phyloP scores from a whole-genome alignment of 2,113 vertebrate species.

The Chlorocebus sabaeus region DNA sequence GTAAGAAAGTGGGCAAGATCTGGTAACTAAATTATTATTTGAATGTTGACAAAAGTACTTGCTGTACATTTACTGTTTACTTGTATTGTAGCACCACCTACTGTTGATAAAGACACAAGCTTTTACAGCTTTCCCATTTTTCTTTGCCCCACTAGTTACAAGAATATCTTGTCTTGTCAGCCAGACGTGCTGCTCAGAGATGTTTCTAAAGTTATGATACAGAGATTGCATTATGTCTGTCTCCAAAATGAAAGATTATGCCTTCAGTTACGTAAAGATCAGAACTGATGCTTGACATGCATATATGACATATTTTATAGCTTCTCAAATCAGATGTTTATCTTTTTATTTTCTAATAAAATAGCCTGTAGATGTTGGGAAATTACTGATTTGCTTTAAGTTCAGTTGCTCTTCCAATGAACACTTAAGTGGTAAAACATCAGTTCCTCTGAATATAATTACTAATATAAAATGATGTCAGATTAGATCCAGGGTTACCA shows the following conservation, averaged over 20 bases:
- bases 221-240: background rate
- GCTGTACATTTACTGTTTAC: background rate
- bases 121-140: background rate
- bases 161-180: background rate
- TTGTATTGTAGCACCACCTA: conserved; percentile 82
- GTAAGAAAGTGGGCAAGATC: background rate
- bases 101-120: conserved; percentile 42
- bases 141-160: background rate
- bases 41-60: background rate
- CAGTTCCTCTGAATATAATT: background rate
- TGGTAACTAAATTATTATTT: background rate
- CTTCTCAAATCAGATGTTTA: background rate
- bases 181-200: background rate
- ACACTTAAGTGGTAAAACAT: conserved; percentile 18
- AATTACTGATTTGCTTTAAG: conserved; percentile 12
- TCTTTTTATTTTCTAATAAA: conserved; percentile 18
- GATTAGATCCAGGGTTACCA: background rate
- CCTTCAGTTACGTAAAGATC: background rate
- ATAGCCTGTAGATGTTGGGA: background rate
- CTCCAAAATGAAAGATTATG: conserved; percentile 3
- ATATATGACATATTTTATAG: background rate
- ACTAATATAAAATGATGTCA: background rate
- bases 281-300: background rate
- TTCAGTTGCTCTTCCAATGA: background rate
- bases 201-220: conserved; percentile 3